Evolutionary conservation across 1,140 invertebrate species (phyloP), one percentile per base, ranked within the genome.

Genomic region (Drosophila virilis): DNA sequence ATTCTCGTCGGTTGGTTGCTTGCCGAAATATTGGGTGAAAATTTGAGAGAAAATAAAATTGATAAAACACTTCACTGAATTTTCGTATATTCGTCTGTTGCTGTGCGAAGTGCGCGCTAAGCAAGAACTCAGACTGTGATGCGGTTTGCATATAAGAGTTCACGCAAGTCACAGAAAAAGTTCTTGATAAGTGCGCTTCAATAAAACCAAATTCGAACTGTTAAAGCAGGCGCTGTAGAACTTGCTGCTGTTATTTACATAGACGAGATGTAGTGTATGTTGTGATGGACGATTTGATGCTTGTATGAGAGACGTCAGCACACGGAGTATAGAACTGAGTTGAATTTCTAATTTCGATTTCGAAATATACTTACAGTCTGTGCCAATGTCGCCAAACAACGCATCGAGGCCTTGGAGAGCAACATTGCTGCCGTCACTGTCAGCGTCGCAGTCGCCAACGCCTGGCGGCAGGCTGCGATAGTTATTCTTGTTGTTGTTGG

Each of bases 121-220:
- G 96, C 95, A 96, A 96, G 96, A 97, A 96, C 96, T 97, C 96
- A 96, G 96, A 96, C 96, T 97, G 96, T 97, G 96, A 97, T 97
- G 96, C 96, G 96, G 95, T 74, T 92, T 70, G 17, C 32, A 72
- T 55, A 46, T 46, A 17, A 55, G 45, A 79, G 79, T 74, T 69
- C 62, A 93, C 95, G 96, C 96, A 96, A 92, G 94, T 96, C 96
- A 96, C 96, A 96, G 95, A 91, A 93, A 94, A 94, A 96, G 95
- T 94, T 93, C 96, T 95, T 95, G 94, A 93, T 94, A 93, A 95
- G 94, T 93, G 92, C 92, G 93, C 93, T 75, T 72, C 83, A 68
- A 55, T 10, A 6, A 1, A 43, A 40, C 22, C n/a, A 32, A 45
- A 17, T 42, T 40, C 15, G 46, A 55, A 28, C n/a, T 38, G 59